Conservation (phyloP, 2,113 vertebrate genomes). For the Xenus cinereus region DNA sequence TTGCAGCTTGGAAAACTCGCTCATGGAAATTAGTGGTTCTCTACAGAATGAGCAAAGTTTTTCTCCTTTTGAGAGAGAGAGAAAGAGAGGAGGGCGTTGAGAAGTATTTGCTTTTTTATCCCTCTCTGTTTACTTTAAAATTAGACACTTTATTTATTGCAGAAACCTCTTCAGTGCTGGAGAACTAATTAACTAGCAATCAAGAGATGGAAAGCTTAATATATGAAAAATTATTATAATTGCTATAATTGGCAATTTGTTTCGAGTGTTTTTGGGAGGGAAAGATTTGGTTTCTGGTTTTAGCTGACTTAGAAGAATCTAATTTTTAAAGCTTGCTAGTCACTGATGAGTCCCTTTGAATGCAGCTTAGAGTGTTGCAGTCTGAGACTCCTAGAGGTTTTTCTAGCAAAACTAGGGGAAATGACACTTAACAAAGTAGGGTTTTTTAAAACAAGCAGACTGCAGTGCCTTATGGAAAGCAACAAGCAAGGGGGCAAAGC, state of each 20-base stretch:
- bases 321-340: slow-evolving; percentile 1
- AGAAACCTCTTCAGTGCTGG: slow-evolving; percentile 8
- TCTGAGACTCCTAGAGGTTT: not conserved
- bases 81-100: not conserved
- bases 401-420: not conserved
- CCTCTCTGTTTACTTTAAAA: slow-evolving; percentile 19
- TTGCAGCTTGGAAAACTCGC: not conserved
- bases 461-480: slow-evolving; percentile 10
- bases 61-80: not conserved
- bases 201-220: slow-evolving; percentile 22
- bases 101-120: not conserved
- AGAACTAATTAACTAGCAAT: slow-evolving; percentile 19
- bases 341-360: not conserved
- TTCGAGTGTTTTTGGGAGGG: slow-evolving; percentile 27
- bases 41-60: not conserved
- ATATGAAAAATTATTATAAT: slow-evolving; percentile 21
- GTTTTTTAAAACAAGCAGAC: not conserved
- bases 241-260: slow-evolving; percentile 15
- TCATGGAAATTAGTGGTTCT: not conserved
- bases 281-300: slow-evolving; percentile 2
- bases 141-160: not conserved
- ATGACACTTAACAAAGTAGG: not conserved
- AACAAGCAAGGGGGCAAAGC: not conserved
- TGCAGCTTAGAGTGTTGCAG: not conserved
- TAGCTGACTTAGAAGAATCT: not conserved